Evolutionary conservation across 1,140 invertebrate genomes (phyloP).

Genomic region (Orius laevigatus): DNA sequence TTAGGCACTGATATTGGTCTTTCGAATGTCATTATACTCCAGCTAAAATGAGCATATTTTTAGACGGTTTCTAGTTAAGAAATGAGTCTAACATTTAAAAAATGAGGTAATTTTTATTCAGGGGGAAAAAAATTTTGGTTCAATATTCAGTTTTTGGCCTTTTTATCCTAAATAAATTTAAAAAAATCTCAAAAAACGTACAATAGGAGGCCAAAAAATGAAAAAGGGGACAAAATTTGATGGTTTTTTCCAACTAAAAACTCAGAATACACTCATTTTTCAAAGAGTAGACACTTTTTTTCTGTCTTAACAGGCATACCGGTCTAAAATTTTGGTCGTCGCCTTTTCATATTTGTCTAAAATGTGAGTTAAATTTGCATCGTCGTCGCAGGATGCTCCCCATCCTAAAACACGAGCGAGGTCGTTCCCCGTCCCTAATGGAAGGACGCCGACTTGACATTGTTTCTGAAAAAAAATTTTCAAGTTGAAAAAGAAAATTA

Average conservation of each 20-base stretch:
- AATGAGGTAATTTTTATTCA: background rate
- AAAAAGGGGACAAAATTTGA: no score
- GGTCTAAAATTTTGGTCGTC: slow-evolving; percentile 88
- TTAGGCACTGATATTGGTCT: slow-evolving; percentile 45
- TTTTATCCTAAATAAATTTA: no score
- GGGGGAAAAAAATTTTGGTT: no score
- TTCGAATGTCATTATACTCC: slow-evolving; percentile 87
- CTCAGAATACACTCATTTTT: no score
- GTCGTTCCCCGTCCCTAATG: slow-evolving; percentile 91
- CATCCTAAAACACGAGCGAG: slow-evolving; percentile 86
- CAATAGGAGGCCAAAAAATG: no score
- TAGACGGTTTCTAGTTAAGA: background rate
- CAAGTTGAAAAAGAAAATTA: no score
- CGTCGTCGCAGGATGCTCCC: slow-evolving; percentile 89
- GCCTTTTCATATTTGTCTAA: slow-evolving; percentile 87
- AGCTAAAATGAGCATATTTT: slow-evolving; percentile 31
- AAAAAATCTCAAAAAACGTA: no score
- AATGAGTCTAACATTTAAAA: background rate
- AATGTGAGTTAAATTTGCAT: slow-evolving; percentile 78
- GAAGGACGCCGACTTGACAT: slow-evolving; percentile 81
- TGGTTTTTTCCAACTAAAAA: no score
- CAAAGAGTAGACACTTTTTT: no score
- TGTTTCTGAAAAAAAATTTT: slow-evolving; percentile 45
- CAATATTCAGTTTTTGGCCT: no score
- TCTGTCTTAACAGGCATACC: no score